Base-by-base conservation (phyloP, 2,888 invertebrate genomes). In the Rhogogaster chlorosoma region DNA sequence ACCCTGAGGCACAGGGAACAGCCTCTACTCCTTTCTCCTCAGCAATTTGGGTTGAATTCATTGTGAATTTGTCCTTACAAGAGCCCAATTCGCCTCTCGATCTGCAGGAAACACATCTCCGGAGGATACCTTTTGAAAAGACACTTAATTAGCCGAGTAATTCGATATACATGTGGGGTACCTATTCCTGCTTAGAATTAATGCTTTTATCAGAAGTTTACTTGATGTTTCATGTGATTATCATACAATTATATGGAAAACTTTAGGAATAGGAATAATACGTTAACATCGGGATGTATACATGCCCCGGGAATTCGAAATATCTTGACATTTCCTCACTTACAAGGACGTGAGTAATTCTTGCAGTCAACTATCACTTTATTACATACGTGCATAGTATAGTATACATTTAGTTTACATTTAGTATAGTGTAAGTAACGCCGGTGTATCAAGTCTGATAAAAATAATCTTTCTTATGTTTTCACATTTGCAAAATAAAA, bases 81-180 rank as follows among this genome's bases (percentile, higher is more conserved):
- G 97, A 96, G 5, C 98, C 98, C 57, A 97, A 93, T 84, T 97
- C 97, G 32, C 98, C 98, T 86, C 98, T 95, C 1, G 98, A 98
- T 91, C 98, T 95, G 92, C 98, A 98, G 88, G 95, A 95, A 90
- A 96, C 96, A 93, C 98, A 98, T 92, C 97, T 95, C 89, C 96
- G 96, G 78, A 96, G 94, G 61, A 96, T 93, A 89, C 96, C 97
- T 97, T 92, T 53, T 94, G 94, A 61, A 84, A 71, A 45, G 29
- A 15, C 6, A 83, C 15, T 18, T 70, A 0, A 67, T 67, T 15
- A 83, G 42, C 36, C 9, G 18, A 18, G 12, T 29, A 42, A 32
- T n/a, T 18, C 15, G 57, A 12, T 32, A 84, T 36, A 61, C 32
- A 64, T 18, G 15, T 10, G 53, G n/a, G n/a, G 53, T 61, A 12